These are phyloP conservation scores for Struthidea cinerea DNA, from an alignment of 2,113 vertebrate genomes.

Conservation along the genomic window DNA sequence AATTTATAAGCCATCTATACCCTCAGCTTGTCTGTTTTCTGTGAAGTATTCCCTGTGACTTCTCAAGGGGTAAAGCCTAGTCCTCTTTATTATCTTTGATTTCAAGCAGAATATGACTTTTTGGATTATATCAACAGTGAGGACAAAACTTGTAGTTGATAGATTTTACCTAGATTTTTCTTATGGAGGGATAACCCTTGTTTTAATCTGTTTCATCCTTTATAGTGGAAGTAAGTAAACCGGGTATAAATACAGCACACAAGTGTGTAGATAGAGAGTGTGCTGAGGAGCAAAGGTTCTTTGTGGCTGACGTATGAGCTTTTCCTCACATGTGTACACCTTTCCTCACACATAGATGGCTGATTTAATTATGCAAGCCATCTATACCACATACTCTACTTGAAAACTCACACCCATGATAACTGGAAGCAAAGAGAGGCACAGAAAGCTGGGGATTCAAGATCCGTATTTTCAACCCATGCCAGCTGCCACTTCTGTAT, in stretches of 20 bases:
- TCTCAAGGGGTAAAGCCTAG: background rate
- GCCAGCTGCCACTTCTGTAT: background rate
- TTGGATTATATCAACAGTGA: background rate
- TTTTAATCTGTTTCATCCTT: background rate
- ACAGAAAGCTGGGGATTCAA: background rate
- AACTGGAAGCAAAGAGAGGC: background rate
- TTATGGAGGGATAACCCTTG: background rate
- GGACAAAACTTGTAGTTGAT: background rate
- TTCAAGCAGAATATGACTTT: background rate
- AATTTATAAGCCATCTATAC: background rate
- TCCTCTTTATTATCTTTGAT: background rate
- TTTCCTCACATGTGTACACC: background rate
- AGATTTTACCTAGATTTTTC: background rate
- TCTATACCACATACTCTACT: background rate
- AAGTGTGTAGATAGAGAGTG: background rate
- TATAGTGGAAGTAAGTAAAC: background rate
- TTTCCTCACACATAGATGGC: background rate
- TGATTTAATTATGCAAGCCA: background rate
- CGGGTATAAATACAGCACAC: background rate
- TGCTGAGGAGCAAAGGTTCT: background rate
- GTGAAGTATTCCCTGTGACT: background rate
- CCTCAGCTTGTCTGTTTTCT: background rate
- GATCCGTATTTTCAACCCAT: background rate
- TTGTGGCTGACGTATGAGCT: background rate
- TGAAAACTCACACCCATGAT: background rate